Evolutionary conservation across 2,888 invertebrate species (phyloP), one percentile per base, ranked within the genome.

Genomic region (Volucella zonaria): DNA sequence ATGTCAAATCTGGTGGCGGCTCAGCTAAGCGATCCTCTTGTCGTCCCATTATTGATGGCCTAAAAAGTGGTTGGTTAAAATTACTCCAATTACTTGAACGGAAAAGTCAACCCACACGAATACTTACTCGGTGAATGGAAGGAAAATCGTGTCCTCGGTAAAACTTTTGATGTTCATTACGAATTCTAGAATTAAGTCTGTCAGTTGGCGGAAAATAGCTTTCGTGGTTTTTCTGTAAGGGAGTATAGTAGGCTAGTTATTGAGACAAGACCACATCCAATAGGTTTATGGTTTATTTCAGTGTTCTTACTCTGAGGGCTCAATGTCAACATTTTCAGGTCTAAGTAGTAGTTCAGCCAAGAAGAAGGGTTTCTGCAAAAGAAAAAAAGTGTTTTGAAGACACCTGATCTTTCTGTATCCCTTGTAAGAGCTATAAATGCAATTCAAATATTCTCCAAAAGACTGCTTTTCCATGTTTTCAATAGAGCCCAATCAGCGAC

Each of bases 41-140:
- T 88, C 96, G 95, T 15, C 95, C 96, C 93, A 97, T 96, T 83
- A 97, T 95, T 15, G 95, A 94, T 0, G 97, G 97, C 78, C 96
- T 95, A 88, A 59, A 91, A 90, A 23, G 23, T 66, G n/a, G 23
- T 49, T 45, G 1, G 71, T 40, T 64, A 0, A 47, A 67, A 10
- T 1, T 31, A 18, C 40, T 14, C 31, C 6, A n/a, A n/a, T n/a
- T n/a, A n/a, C 3, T 23, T 2, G 18, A 42, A 43, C 42, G 12
- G 11, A 47, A 15, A 64, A n/a, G 23, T 9, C 6, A 47, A 1
- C 15, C 18, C 8, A 10, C 1, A 4, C 4, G 51, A 51, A 8
- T 49, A 47, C 88, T 73, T 88, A 92, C 94, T 95, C 95, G 3
- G 96, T 96, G 88, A 97, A 97, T 67, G 95, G 94, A 88, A 94